Evolutionary conservation across 2,113 vertebrate species (phyloP), one percentile per base, ranked within the genome.

Genomic region (Triplophysa siluroides): DNA sequence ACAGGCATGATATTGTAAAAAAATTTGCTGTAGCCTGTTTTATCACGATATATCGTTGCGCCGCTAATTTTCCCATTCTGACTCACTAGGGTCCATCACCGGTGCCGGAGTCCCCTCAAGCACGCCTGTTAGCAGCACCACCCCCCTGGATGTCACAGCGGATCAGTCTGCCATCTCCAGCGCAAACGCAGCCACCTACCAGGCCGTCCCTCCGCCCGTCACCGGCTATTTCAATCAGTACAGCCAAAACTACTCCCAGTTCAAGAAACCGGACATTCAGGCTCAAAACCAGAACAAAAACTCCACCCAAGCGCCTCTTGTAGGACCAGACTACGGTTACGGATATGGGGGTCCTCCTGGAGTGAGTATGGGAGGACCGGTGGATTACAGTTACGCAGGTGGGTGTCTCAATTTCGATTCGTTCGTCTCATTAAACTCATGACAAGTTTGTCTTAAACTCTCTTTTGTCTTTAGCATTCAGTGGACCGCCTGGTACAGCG

Each of bases 271-370:
- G 9, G 10, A 18, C 16, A 18, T 19, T 14, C 58, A 24, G 47
- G 2, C 7, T 7, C 72, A 63, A 78, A 65, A 43, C 41, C 79
- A 77, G 58, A 79, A 23, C 61, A 81, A 85, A 58, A 38, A 12
- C 14, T 6, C 45, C 21, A 52, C 14, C 19, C 81, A 77, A 41
- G 38, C 76, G 23, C 85, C 82, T 18, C 52, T 86, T 5, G 85
- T 86, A 33, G 85, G 85, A 33, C 85, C 85, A 41, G 79, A 86
- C 75, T 86, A 86, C 16, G 85, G 82, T 7, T 86, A 86, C 2
- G 85, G 85, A 21, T 84, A 82, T 78, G 70, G 74, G 21, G 43
- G 79, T 33, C 11, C 68, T 54, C 13, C 67, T 56, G 65, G 58
- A 67, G 2, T 18, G 10, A 33, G 66, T 12, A 45, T 74, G 63